A percentile compares a stretch with the other conserved stretches of the same genome.
Evolutionary conservation across 1,140 invertebrate genomes (phyloP).

Genomic region (Hypothenemus hampei): DNA sequence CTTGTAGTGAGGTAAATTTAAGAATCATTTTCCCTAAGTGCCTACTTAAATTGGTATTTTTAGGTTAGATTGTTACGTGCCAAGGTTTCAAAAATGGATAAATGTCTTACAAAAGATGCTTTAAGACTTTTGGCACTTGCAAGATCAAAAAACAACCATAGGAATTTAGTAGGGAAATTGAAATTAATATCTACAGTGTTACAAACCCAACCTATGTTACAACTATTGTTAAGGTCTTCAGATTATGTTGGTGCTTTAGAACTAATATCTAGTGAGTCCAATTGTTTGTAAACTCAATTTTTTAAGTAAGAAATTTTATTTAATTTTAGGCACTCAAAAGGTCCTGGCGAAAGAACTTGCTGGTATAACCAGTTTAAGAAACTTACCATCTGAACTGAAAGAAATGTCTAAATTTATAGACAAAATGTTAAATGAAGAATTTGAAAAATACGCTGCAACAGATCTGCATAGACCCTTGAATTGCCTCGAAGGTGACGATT

Average conservation of each 20-base stretch:
- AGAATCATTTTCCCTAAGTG: not conserved
- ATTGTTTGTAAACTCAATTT: not conserved
- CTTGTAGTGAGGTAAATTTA: constrained; percentile 64
- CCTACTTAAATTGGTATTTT: not conserved
- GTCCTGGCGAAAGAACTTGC: constrained; percentile 83
- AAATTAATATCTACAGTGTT: constrained; percentile 93
- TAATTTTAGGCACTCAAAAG: constrained; percentile 80
- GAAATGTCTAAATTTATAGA: constrained; percentile 96
- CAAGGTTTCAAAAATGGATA: constrained; percentile 68
- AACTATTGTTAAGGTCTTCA: constrained; percentile 87
- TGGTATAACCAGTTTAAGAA: constrained; percentile 85
- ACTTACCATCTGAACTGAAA: constrained; percentile 90
- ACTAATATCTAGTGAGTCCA: constrained; percentile 64
- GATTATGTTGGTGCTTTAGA: constrained; percentile 98
- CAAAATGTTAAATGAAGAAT: constrained; percentile 95
- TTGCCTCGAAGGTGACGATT: constrained; percentile 38
- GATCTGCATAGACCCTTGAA: constrained; percentile 85
- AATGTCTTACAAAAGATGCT: constrained; percentile 72
- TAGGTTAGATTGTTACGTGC: constrained; percentile 44
- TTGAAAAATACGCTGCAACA: constrained; percentile 83
- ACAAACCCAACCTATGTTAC: constrained; percentile 96
- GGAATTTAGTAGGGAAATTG: constrained; percentile 66
- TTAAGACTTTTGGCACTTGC: constrained; percentile 70
- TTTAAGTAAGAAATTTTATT: not conserved
- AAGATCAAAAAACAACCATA: constrained; percentile 58